Evolutionary conservation across 2,113 vertebrate species (phyloP).

Genomic region (Galbula dea): DNA sequence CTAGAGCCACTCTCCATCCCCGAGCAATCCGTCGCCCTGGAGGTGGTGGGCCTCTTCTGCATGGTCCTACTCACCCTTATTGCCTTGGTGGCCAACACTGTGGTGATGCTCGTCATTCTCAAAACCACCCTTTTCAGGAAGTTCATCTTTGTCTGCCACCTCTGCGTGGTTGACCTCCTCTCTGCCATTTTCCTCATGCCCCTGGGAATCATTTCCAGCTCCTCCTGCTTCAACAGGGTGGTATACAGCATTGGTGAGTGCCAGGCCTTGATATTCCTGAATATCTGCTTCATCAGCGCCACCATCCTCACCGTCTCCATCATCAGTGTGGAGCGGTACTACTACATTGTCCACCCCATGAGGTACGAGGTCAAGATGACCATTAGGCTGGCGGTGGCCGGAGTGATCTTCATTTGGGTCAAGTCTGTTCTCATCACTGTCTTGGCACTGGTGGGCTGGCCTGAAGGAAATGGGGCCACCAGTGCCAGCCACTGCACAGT

Average conservation of each 20-base stretch:
- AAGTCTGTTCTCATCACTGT: constrained; percentile 77
- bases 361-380: constrained; percentile 88
- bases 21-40: constrained; percentile 58
- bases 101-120: constrained; percentile 82
- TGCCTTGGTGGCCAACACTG: constrained; percentile 83
- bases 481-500: constrained; percentile 78
- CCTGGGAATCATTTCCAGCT: constrained; percentile 85
- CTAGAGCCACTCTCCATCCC: constrained; percentile 56
- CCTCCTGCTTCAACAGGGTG: constrained; percentile 79
- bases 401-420: constrained; percentile 83
- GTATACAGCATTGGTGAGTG: constrained; percentile 82
- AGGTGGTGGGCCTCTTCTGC: constrained; percentile 80
- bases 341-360: constrained; percentile 91
- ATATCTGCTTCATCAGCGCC: constrained; percentile 84
- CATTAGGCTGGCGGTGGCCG: constrained; percentile 74
- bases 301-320: constrained; percentile 88
- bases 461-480: constrained; percentile 70
- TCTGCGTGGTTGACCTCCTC: constrained; percentile 88
- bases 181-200: constrained; percentile 90
- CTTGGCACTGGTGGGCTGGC: constrained; percentile 79
- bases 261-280: constrained; percentile 84
- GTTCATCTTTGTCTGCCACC: constrained; percentile 87
- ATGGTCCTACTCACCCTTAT: constrained; percentile 84
- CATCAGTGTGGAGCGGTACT: constrained; percentile 91
- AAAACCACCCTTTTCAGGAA: constrained; percentile 87